phyloP scores from a whole-genome alignment of 2,113 vertebrate genomes.

The Poicephalus gulielmi region DNA sequence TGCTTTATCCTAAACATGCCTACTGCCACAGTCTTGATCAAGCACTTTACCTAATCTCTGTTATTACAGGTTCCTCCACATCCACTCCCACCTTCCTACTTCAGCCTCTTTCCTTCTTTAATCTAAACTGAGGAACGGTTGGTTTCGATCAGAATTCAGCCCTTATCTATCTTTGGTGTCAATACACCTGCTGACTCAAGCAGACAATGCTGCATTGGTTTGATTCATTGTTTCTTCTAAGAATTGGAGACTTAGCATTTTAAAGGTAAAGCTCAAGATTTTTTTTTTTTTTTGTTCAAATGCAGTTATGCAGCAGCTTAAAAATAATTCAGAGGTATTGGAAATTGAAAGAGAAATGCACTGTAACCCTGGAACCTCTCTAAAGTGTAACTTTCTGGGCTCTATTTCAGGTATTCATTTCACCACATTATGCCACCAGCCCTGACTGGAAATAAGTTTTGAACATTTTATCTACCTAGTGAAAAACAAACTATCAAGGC shows the following conservation, averaged over 20 bases:
- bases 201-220: neutral
- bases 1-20: neutral
- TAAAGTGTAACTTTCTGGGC: neutral
- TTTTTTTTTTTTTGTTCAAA: neutral
- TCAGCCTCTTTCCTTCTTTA: neutral
- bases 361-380: neutral
- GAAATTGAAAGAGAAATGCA: neutral
- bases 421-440: neutral
- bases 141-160: neutral
- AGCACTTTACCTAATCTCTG: neutral
- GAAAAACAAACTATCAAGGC: neutral
- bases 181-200: neutral
- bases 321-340: neutral
- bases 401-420: neutral
- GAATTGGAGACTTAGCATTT: neutral
- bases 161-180: neutral
- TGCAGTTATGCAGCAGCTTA: neutral
- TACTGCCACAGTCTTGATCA: neutral
- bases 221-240: neutral
- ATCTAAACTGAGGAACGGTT: neutral
- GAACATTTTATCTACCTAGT: neutral
- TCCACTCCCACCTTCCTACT: neutral
- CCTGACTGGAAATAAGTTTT: neutral
- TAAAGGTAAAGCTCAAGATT: neutral
- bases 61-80: neutral